Conservation (phyloP, 2,888 invertebrate species). For the Philonicus albiceps region DNA sequence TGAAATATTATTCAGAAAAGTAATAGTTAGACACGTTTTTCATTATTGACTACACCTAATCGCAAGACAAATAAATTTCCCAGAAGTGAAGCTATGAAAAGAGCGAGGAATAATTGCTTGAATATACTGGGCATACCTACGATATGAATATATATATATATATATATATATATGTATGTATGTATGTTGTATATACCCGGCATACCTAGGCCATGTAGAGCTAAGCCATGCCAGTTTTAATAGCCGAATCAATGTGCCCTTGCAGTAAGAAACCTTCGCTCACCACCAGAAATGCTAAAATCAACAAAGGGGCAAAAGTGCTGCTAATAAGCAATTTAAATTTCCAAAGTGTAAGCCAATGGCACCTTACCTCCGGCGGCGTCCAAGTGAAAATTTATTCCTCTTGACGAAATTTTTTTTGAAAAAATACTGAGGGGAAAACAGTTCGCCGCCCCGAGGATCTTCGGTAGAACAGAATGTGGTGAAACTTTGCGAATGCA, state of each 20-base stretch:
- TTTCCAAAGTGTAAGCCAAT: neutral
- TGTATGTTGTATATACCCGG: too few relatives aligned
- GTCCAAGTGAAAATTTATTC: neutral
- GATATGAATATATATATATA: too few relatives aligned
- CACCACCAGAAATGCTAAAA: neutral
- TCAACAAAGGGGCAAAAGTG: constrained; percentile 14
- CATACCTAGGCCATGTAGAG: neutral
- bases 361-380: neutral
- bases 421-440: neutral
- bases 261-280: neutral
- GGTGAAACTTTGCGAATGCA: neutral
- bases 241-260: neutral
- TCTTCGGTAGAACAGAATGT: neutral
- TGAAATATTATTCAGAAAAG: neutral
- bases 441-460: neutral
- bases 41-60: neutral
- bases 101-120: neutral
- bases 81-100: neutral
- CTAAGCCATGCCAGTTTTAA: neutral
- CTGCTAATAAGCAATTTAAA: constrained; percentile 36
- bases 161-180: too few relatives aligned
- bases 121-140: too few relatives aligned
- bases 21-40: neutral
- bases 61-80: neutral
- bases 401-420: neutral